These are phyloP conservation scores for Brenthis daphne DNA, from an alignment of 2,888 invertebrate genomes.

Conservation along the genomic window DNA sequence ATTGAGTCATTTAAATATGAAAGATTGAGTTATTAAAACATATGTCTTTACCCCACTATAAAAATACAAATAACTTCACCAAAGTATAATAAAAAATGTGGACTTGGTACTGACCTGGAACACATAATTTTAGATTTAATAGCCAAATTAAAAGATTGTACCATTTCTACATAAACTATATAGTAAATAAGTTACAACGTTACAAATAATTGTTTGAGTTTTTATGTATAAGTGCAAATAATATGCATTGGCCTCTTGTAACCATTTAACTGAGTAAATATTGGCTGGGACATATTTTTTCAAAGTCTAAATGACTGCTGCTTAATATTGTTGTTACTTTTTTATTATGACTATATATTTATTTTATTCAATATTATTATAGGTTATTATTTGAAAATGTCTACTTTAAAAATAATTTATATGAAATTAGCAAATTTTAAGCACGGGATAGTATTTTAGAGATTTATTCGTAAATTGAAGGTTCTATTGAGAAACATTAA, in stretches of 20 bases:
- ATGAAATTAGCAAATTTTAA: too few species aligned
- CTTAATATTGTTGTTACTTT: too few species aligned
- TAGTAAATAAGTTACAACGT: neutral
- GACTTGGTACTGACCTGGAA: slow-evolving; percentile 74
- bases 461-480: neutral
- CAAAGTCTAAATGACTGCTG: too few species aligned
- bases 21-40: slow-evolving; percentile 5
- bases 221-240: too few species aligned
- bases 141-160: slow-evolving; percentile 33
- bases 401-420: too few species aligned
- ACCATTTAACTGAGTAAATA: too few species aligned
- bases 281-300: too few species aligned
- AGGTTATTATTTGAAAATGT: too few species aligned
- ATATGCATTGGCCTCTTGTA: too few species aligned
- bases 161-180: slow-evolving; percentile 5
- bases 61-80: slow-evolving; percentile 39
- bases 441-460: neutral
- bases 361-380: too few species aligned
- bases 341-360: too few species aligned
- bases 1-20: slow-evolving; percentile 3
- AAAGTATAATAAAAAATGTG: slow-evolving; percentile 47
- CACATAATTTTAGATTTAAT: slow-evolving; percentile 65
- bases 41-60: slow-evolving; percentile 15
- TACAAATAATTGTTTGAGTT: too few species aligned
- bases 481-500: slow-evolving; percentile 25